Evolutionary conservation across 2,888 invertebrate species (phyloP).

Genomic region (Pharmacophagus antenor): DNA sequence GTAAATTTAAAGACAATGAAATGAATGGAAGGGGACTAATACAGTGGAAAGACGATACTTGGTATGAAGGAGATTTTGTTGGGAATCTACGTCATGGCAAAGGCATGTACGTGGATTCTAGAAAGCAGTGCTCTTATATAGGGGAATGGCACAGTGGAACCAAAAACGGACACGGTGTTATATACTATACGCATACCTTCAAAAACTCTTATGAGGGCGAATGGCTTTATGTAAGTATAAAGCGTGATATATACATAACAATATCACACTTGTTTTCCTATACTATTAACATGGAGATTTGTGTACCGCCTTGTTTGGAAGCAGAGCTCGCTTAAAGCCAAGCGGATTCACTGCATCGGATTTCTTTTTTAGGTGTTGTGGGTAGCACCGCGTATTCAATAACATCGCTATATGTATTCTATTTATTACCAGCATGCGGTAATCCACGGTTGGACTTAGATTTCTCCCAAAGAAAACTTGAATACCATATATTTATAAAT

Average conservation of each 20-base stretch:
- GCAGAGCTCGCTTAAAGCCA: too few species aligned
- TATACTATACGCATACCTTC: slow-evolving; percentile 54
- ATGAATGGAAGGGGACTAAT: slow-evolving; percentile 78
- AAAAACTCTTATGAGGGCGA: slow-evolving; percentile 67
- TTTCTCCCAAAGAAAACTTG: not conserved
- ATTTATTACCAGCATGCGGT: not conserved
- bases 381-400: too few species aligned
- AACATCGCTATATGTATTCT: too few species aligned
- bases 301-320: too few species aligned
- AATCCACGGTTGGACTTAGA: not conserved
- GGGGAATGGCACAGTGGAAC: slow-evolving; percentile 76
- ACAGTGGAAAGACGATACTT: slow-evolving; percentile 77
- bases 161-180: slow-evolving; percentile 65
- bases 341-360: too few species aligned
- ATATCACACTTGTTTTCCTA: not conserved
- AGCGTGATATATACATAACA: not conserved
- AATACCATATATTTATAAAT: too few species aligned
- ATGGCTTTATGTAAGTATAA: slow-evolving; percentile 58
- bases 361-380: not conserved
- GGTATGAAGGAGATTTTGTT: slow-evolving; percentile 81
- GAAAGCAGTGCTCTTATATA: slow-evolving; percentile 56
- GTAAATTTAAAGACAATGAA: slow-evolving; percentile 78
- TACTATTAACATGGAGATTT: too few species aligned
- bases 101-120: slow-evolving; percentile 73
- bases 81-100: slow-evolving; percentile 79